Evolutionary conservation across 1,140 invertebrate species (phyloP), one percentile per base, ranked within the genome.

Genomic region (Drosophila malerkotliana): DNA sequence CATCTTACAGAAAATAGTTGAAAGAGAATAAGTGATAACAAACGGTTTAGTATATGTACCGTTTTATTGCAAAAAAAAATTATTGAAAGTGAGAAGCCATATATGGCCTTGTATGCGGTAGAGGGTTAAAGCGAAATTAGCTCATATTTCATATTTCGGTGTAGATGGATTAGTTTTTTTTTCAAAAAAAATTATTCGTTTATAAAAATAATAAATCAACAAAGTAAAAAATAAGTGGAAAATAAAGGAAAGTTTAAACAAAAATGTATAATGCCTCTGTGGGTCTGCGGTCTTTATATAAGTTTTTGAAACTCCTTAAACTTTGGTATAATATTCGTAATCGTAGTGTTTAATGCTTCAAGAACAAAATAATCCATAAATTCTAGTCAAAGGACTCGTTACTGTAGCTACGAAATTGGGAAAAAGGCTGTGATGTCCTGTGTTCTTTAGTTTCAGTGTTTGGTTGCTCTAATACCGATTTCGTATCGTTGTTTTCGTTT

Each of bases 251-350:
- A 49, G 18, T 15, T 28, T 44, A n/a, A 55, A 72, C 39, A 51
- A 67, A 63, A 45, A 18, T 18, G 6, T 18, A 47, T 57, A 47
- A 18, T 78, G 74, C 78, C 78, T 80, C 61, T 74, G 32, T 59
- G 66, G 61, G 51, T 68, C 28, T 54, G 41, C 64, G 59, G 56
- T 34, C 39, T 10, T 58, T 54, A 37, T 26, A 63, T 32, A 49
- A 52, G 59, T 83, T 82, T 69, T 74, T 74, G 51, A 75, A 82
- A 84, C 71, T 83, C 56, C 41, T 28, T 79, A 61, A 63, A 82
- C 79, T 82, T 82, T 82, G 79, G 79, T 83, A 83, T 83, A 68
- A 58, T 59, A 74, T 61, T 49, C 45, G 37, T 26, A 53, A 53
- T 45, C 21, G 39, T 72, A 54, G 15, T 41, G 51, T 49, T 69